Evolutionary conservation across 2,888 invertebrate genomes (phyloP).

Genomic region (Leptothorax acervorum): DNA sequence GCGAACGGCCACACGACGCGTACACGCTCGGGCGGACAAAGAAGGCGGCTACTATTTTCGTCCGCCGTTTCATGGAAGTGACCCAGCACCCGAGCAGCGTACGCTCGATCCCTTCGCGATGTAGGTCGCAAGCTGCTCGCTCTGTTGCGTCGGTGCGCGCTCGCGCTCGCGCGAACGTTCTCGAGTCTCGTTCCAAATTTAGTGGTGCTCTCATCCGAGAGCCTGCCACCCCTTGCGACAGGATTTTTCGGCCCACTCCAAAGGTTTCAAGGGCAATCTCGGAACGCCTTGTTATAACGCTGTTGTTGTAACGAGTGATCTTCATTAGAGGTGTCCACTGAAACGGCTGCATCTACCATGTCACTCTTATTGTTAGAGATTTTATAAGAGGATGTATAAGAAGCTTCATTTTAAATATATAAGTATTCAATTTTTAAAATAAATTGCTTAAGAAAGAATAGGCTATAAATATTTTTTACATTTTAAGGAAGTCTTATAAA

Average conservation of each 20-base stretch:
- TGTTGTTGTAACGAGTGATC: background rate
- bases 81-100: conserved; percentile 64
- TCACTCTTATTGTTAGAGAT: background rate
- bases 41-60: conserved; percentile 73
- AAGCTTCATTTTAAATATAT: background rate
- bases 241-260: conserved; percentile 59
- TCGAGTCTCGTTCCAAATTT: conserved; percentile 74
- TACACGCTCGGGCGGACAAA: conserved; percentile 72
- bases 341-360: background rate
- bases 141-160: conserved; percentile 38
- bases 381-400: background rate
- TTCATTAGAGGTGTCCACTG: background rate
- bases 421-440: background rate
- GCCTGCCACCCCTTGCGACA: conserved; percentile 60
- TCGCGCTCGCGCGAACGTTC: background rate
- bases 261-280: conserved; percentile 58
- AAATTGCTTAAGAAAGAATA: background rate
- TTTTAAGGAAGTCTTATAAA: background rate
- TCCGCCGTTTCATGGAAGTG: conserved; percentile 74
- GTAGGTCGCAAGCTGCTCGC: conserved; percentile 74
- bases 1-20: conserved; percentile 35
- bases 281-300: too few relatives aligned
- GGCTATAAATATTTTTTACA: conserved; percentile 2
- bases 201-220: conserved; percentile 63
- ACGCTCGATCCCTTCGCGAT: conserved; percentile 74